Evolutionary conservation across 53 echinoderm and acorn worm genomes (phyloP).

Genomic region (Hippasteria phrygiana): DNA sequence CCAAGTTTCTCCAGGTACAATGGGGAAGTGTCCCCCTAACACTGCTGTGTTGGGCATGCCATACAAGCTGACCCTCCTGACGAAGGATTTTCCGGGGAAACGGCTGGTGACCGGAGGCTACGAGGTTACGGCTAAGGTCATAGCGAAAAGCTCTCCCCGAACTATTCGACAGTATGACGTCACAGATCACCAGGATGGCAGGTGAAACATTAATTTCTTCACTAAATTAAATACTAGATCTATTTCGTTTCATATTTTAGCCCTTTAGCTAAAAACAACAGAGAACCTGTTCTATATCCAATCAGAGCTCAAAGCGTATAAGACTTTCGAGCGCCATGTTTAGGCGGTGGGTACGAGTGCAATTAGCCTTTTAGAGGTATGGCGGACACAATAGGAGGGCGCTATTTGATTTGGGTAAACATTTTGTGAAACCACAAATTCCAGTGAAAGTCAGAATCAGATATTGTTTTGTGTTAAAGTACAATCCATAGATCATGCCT

Average conservation of each 20-base stretch:
- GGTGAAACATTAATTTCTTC: background rate
- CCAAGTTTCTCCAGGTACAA: background rate
- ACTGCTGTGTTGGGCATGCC: conserved; percentile 43
- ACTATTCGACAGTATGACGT: background rate
- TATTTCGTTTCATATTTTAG: background rate
- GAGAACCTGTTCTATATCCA: background rate
- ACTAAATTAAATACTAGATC: too few relatives aligned
- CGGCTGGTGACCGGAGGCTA: conserved; percentile 4
- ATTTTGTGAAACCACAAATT: too few relatives aligned
- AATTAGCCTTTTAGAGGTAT: too few relatives aligned
- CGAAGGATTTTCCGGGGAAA: background rate
- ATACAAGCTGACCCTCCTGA: background rate
- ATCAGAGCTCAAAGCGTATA: too few relatives aligned
- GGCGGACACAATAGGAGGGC: too few relatives aligned
- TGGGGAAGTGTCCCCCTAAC: background rate
- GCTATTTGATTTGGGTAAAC: too few relatives aligned
- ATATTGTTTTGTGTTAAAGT: too few relatives aligned
- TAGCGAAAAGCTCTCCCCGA: background rate
- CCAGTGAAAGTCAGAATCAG: too few relatives aligned
- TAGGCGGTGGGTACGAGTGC: too few relatives aligned
- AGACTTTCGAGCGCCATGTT: too few relatives aligned
- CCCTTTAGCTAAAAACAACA: background rate
- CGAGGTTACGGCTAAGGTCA: background rate
- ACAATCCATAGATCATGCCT: too few relatives aligned
- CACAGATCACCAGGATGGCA: conserved; percentile 25